phyloP scores from a whole-genome alignment of 2,888 invertebrate genomes.

The Phasia obesa region DNA sequence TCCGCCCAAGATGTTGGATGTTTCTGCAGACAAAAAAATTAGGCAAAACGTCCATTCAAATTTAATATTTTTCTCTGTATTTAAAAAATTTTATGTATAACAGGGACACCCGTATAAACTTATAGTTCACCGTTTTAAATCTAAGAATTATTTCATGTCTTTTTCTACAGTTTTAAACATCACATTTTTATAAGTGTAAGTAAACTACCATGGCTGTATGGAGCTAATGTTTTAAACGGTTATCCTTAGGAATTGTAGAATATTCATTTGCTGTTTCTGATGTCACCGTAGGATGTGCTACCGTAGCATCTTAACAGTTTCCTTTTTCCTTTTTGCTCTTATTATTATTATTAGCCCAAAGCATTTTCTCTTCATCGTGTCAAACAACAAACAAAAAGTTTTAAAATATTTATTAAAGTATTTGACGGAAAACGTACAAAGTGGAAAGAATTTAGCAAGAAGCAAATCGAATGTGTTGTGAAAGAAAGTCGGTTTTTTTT shows the following conservation, averaged over 20 bases:
- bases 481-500: constrained; percentile 17
- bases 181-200: not conserved
- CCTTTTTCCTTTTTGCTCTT: constrained; percentile 19
- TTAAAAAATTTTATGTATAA: not conserved
- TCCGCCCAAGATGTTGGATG: too few species aligned
- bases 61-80: not conserved
- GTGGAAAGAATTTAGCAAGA: constrained; percentile 38
- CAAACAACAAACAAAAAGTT: constrained; percentile 57
- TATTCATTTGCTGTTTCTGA: constrained; percentile 22
- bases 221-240: constrained; percentile 20
- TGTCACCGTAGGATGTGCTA: constrained; percentile 15
- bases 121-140: not conserved
- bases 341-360: constrained; percentile 52
- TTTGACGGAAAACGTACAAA: constrained; percentile 47
- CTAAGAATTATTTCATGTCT: not conserved
- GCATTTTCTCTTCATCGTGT: constrained; percentile 61
- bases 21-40: too few species aligned
- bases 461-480: constrained; percentile 26
- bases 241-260: constrained; percentile 2
- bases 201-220: not conserved
- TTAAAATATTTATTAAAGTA: constrained; percentile 14
- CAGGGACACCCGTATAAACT: not conserved
- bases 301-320: constrained; percentile 14
- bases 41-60: too few species aligned
- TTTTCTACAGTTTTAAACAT: constrained; percentile 2